These are phyloP conservation scores for Notolabrus celidotus DNA, from an alignment of 2,797 vertebrate species.

Conservation along the genomic window DNA sequence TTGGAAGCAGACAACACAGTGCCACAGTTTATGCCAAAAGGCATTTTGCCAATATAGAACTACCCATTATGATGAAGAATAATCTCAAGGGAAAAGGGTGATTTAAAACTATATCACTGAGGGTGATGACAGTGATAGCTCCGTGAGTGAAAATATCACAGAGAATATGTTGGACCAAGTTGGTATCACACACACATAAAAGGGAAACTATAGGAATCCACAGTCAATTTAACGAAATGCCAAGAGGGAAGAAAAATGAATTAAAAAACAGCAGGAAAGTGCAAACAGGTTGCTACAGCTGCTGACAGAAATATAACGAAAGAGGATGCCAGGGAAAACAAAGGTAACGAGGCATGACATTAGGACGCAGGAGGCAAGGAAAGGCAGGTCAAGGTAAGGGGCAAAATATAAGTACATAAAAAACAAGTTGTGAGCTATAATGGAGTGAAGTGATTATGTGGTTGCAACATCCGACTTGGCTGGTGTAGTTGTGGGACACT, in stretches of 20 bases:
- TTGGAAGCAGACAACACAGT: constrained; percentile 67
- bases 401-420: constrained; percentile 46
- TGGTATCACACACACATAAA: constrained; percentile 35
- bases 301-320: constrained; percentile 30
- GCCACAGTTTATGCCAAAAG: constrained; percentile 59
- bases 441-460: constrained; percentile 54
- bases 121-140: constrained; percentile 48
- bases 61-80: constrained; percentile 75
- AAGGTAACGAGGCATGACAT: constrained; percentile 37
- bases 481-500: constrained; percentile 27
- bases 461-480: constrained; percentile 35
- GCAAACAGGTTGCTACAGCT: constrained; percentile 30
- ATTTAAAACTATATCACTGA: constrained; percentile 65
- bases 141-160: constrained; percentile 24
- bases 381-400: constrained; percentile 46
- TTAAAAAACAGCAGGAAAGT: not conserved
- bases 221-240: constrained; percentile 17
- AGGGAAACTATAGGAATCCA: constrained; percentile 22
- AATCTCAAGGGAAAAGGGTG: constrained; percentile 63
- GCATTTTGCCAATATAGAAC: constrained; percentile 64
- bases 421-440: constrained; percentile 49
- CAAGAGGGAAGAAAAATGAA: constrained; percentile 20
- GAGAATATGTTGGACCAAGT: constrained; percentile 6
- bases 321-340: constrained; percentile 39
- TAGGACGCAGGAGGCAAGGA: constrained; percentile 24